Evolutionary conservation across 2,888 invertebrate genomes (phyloP).

Genomic region (Microchrysa polita): DNA sequence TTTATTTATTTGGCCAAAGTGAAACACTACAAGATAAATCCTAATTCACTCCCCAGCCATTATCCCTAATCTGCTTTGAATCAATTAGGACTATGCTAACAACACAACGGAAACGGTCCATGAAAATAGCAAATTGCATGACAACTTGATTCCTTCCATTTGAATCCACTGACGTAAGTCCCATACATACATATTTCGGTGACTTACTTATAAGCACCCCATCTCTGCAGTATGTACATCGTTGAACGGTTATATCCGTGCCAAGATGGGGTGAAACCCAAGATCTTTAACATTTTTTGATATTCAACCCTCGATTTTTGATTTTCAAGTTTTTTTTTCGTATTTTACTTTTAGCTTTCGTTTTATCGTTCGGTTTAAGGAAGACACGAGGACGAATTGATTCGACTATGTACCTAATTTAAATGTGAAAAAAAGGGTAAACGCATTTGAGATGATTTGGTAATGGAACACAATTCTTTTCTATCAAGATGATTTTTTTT

Average conservation of each 20-base stretch:
- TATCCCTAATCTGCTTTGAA: slow-evolving; percentile 48
- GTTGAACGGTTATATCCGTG: neutral
- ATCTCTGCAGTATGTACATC: neutral
- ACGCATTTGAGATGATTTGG: neutral
- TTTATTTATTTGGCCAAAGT: slow-evolving; percentile 26
- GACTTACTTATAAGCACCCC: slow-evolving; percentile 24
- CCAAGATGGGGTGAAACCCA: slow-evolving; percentile 19
- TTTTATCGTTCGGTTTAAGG: neutral
- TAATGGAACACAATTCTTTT: neutral
- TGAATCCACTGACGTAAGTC: slow-evolving; percentile 5
- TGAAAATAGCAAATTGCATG: slow-evolving; percentile 49
- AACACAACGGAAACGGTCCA: slow-evolving; percentile 38
- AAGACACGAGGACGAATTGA: slow-evolving; percentile 22
- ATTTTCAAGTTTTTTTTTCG: neutral
- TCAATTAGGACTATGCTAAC: slow-evolving; percentile 49
- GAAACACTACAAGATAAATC: slow-evolving; percentile 30
- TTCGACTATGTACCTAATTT: slow-evolving; percentile 22
- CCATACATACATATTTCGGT: neutral
- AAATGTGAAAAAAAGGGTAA: slow-evolving; percentile 8
- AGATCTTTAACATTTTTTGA: slow-evolving; percentile 40
- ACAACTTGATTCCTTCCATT: slow-evolving; percentile 46
- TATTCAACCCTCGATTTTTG: slow-evolving; percentile 42
- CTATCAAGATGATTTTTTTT: no score
- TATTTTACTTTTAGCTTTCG: no score
- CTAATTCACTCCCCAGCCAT: slow-evolving; percentile 46